Evolutionary conservation across 2,888 invertebrate genomes (phyloP), one percentile per base, ranked within the genome.

Genomic region (Yponomeuta sedellus): DNA sequence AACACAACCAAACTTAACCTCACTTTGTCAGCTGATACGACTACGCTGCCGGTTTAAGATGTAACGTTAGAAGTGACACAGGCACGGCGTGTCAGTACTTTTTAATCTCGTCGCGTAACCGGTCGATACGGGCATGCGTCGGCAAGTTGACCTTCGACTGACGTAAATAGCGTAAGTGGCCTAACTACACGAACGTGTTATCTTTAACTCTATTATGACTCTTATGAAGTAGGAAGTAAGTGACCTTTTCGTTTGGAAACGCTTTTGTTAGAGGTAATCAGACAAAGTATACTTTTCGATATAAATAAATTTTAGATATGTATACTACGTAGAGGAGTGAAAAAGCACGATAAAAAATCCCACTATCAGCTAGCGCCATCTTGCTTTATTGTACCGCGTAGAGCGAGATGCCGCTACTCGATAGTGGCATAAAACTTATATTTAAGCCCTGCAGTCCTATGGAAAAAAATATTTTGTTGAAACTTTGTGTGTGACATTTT

Each of bases 151-250:
- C 59, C 20, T 59, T 59, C 59, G 22, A 59, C 59, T 59, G 59
- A 59, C 20, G 20, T 59, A 12, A 59, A 12, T 59, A 22, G 6
- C 25, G 5, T 20, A 12, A 22, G 34, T 1, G 34, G 6, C 0
- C 34, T 10, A 22, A 25, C 77, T 75, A 79, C 82, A 83, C 5
- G 1, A 34, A 16, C 44, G 16, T 52, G 12, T 52, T 16, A 16
- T 52, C 16, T 52, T 12, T 52, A 52, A 16, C 44, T 52, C 44
- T 6, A 52, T 52, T 52, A 52, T 52, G 44, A 52, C 44, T 16
- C 44, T 52, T 52, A 52, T 52, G 44, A 16, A 6, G 44, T 52
- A 52, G 44, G 1, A 0, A 34, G 34, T 34, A 34, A 34, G 34
- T 34, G 34, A 34, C 34, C 8, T 34, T 34, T 2, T 34, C 10